Base-by-base conservation (phyloP, 2,888 invertebrate genomes). In the Scaptomyza reducta region DNA sequence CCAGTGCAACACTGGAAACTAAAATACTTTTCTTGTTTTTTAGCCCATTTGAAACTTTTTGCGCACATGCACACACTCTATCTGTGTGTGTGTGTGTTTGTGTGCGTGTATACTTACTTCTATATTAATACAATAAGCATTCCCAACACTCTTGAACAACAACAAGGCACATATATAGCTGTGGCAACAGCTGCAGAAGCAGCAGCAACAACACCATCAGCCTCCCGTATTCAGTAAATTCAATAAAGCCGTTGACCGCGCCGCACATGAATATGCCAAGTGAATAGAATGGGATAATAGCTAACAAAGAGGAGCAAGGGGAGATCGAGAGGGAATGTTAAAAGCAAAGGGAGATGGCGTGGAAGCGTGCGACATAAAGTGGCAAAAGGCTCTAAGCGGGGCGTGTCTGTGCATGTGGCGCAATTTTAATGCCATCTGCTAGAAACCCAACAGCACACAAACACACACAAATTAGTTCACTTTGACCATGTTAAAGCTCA, bases 201-300 rank as follows among this genome's bases (percentile, higher is more conserved):
- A 31, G 46, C 54, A 31, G 44, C 65, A 45, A 41, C 45, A 16
- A 16, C 29, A 45, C 2, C 33, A 64, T 35, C 63, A 71, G 58
- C 59, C 64, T 16, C 16, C 16, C 16, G 10, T 6, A 16, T 40
- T 9, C 9, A 38, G 38, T 40, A 40, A 74, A 79, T 81, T 79
- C 62, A 84, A 81, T 82, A 81, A 79, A 71, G 69, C 77, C 74
- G 60, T 70, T 77, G 77, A 74, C 74, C 77, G 66, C 71, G 63
- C 41, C 73, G 58, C 63, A 66, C 70, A 70, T 65, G 67, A 62
- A 62, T 63, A 70, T 71, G 58, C 60, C 55, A 59, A 70, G 44
- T 63, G 63, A 63, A 45, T 47, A 46, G 59, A 66, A 44, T 50
- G 29, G 29, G 33, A n/a, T 49, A 35, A 44, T 22, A 14, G 27